Percentiles rank a stretch among this genome's conserved stretches.
Conservation (phyloP, 2,113 vertebrate species). For the Laticauda laticaudata region DNA sequence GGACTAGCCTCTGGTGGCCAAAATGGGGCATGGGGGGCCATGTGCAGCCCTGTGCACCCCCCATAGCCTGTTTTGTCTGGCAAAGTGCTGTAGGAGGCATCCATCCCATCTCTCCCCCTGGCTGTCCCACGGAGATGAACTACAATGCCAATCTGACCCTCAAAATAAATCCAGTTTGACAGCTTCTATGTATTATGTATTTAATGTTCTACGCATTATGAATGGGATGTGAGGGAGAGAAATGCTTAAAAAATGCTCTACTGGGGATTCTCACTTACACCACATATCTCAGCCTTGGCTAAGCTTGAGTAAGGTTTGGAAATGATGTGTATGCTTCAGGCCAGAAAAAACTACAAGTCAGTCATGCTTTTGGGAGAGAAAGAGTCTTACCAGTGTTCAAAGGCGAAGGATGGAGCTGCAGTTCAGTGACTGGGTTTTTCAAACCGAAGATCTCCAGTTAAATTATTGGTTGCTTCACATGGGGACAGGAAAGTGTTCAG, state of each 20-base stretch:
- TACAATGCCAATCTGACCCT: too few species aligned
- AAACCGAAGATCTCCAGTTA: not conserved
- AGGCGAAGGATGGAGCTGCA: not conserved
- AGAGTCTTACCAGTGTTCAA: not conserved
- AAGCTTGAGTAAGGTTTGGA: not conserved
- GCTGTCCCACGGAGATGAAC: too few species aligned
- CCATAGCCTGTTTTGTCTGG: too few species aligned
- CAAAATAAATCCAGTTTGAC: too few species aligned
- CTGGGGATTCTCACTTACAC: not conserved
- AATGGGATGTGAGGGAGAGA: not conserved
- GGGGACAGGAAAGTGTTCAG: not conserved
- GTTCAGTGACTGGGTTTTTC: not conserved
- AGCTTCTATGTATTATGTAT: too few species aligned
- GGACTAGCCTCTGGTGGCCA: too few species aligned
- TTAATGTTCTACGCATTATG: not conserved
- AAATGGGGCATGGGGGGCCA: too few species aligned
- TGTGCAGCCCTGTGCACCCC: too few species aligned
- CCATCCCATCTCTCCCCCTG: too few species aligned
- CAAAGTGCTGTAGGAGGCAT: too few species aligned
- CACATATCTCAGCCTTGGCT: not conserved
- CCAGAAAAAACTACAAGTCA: not conserved
- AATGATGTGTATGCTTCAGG: not conserved
- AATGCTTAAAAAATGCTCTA: not conserved
- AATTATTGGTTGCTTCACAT: not conserved
- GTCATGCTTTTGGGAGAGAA: not conserved